Percentiles rank a stretch among this genome's conserved stretches.
Evolutionary conservation across 2,797 vertebrate species (phyloP).

Genomic region (Mionectes olivaceus): DNA sequence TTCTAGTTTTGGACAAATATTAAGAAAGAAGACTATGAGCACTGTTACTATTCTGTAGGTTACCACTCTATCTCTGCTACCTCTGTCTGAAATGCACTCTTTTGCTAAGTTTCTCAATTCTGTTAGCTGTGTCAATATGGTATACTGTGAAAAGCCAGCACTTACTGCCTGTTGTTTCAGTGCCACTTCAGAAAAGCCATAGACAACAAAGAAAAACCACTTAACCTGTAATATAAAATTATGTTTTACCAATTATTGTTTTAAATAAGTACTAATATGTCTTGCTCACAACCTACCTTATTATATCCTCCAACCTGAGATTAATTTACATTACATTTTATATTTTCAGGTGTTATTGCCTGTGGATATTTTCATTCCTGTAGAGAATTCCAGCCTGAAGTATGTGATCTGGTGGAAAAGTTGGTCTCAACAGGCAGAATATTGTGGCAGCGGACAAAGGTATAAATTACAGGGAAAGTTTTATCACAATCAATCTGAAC

Average conservation of each 20-base stretch:
- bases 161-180: neutral
- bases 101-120: neutral
- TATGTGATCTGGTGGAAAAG: slow-evolving; percentile 71
- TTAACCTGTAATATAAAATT: neutral
- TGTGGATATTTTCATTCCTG: slow-evolving; percentile 80
- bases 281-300: neutral
- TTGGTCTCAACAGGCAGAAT: slow-evolving; percentile 76
- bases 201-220: neutral
- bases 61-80: neutral
- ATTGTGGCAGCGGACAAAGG: slow-evolving; percentile 84
- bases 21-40: neutral
- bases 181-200: neutral
- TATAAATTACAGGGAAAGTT: slow-evolving; percentile 13
- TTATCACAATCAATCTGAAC: neutral
- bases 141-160: neutral
- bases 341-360: slow-evolving; percentile 79
- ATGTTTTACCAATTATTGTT: neutral
- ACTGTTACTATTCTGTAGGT: neutral
- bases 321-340: neutral
- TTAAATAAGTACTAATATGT: neutral
- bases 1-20: neutral
- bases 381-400: slow-evolving; percentile 72
- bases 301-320: neutral
- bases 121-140: neutral
- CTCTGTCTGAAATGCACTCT: neutral